Evolutionary conservation across 1,140 invertebrate genomes (phyloP), one percentile per base, ranked within the genome.

Genomic region (Caenorhabditis elegans): DNA sequence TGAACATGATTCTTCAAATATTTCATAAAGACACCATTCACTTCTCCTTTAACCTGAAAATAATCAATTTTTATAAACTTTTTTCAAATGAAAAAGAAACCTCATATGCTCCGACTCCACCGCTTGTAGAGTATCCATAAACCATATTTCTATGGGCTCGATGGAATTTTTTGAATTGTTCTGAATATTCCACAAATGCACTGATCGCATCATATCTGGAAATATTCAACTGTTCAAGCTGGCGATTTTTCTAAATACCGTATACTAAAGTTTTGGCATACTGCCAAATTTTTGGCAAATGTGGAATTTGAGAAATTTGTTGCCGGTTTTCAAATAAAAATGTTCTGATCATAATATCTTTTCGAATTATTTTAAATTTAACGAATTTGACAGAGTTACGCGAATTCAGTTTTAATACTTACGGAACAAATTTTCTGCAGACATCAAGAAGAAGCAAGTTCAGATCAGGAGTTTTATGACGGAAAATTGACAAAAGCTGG

Each of bases 401-500:
- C 43, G 1, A 19, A 51, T 17, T 8, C 31, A 11, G 1, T n/a
- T 3, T 31, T 8, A 85, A 79, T 53, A 22, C 77, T 80, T 82
- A 89, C 86, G 88, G 88, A 31, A 90, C 75, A 60, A 85, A 89
- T 84, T 86, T 89, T 43, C 91, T 86, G 83, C 91, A 91, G 31
- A 91, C 90, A 82, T 91, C 91, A 13, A 91, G 83, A n/a, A 91
- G 88, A 83, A 91, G 89, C n/a, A 90, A 85, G 82, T 90, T 90
- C 11, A 91, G 83, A 49, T 89, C 86, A 19, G 91, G 90, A 11
- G 88, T 80, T 48, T 87, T 85, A 24, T 87, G 86, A 48, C 88
- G 85, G 76, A 91, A 89, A 15, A 87, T 83, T 2, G 79, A 79
- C 31, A 90, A 78, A 5, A 91, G 88, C 22, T 83, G 34, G 0